phyloP scores from a whole-genome alignment of 1,140 invertebrate genomes.

The Goniozus legneri region DNA sequence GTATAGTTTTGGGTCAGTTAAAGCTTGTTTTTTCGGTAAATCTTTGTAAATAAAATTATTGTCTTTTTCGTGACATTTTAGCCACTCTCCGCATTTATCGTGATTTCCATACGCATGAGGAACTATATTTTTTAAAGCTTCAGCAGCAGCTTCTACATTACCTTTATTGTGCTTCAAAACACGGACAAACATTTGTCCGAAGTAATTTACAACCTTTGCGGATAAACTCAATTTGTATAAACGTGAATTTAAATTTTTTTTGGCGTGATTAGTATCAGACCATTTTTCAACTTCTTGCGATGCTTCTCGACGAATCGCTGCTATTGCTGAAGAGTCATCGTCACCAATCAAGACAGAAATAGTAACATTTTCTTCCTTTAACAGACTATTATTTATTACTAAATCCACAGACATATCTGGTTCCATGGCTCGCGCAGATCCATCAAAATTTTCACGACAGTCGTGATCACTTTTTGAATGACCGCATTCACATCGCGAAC shows the following conservation, averaged over 20 bases:
- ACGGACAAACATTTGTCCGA: constrained; percentile 11
- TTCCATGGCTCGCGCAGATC: constrained; percentile 17
- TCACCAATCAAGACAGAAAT: constrained; percentile 13
- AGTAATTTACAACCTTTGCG: constrained; percentile 10
- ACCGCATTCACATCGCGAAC: constrained; percentile 2
- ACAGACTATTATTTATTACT: constrained; percentile 8
- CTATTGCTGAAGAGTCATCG: constrained; percentile 14
- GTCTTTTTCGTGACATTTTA: neutral
- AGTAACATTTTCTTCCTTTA: constrained; percentile 7
- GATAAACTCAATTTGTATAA: constrained; percentile 7
- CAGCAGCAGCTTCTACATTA: neutral
- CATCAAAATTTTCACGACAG: constrained; percentile 12
- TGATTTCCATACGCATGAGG: constrained; percentile 16
- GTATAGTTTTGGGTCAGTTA: neutral
- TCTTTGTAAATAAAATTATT: neutral
- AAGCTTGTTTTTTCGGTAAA: constrained; percentile 1
- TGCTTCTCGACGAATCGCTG: constrained; percentile 1
- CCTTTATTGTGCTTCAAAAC: constrained; percentile 11
- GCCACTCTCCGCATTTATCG: constrained; percentile 12
- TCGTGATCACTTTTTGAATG: constrained; percentile 10
- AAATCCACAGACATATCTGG: constrained; percentile 15
- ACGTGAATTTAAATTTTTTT: constrained; percentile 6
- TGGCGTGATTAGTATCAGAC: constrained; percentile 18
- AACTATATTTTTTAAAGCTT: constrained; percentile 11
- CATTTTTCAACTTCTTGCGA: constrained; percentile 13